Evolutionary conservation across 2,113 vertebrate genomes (phyloP).

Genomic region (Oceanites oceanicus): DNA sequence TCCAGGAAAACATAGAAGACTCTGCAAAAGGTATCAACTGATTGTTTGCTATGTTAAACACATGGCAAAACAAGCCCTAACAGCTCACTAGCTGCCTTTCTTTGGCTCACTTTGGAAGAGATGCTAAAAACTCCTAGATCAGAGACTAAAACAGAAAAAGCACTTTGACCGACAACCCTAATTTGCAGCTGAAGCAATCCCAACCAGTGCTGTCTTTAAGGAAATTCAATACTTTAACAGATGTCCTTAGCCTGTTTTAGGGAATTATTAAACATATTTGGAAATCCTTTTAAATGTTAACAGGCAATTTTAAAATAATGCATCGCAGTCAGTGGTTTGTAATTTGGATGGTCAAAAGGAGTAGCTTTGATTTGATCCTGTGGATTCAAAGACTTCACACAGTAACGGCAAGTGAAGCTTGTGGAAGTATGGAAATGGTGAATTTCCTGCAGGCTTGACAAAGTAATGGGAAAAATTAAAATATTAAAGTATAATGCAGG

Average conservation of each 20-base stretch:
- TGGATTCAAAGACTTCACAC: neutral
- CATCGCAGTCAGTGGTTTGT: neutral
- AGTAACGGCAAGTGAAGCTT: neutral
- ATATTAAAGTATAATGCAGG: neutral
- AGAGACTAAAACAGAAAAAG: constrained; percentile 4
- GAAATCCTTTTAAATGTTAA: neutral
- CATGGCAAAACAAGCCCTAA: constrained; percentile 8
- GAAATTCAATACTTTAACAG: constrained; percentile 3
- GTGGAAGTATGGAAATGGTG: neutral
- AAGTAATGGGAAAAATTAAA: neutral
- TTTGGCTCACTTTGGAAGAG: neutral
- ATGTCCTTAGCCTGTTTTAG: neutral
- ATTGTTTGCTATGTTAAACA: constrained; percentile 24
- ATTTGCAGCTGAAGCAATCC: constrained; percentile 19
- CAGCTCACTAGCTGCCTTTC: neutral
- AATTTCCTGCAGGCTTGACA: neutral
- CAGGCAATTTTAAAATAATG: neutral
- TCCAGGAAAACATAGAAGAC: neutral
- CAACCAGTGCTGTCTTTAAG: neutral
- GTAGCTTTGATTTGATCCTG: neutral
- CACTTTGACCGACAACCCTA: neutral
- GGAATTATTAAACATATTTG: neutral
- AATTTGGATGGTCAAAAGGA: neutral
- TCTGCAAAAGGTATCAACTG: neutral
- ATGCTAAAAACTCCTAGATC: constrained; percentile 11